Evolutionary conservation across 2,113 vertebrate species (phyloP), one percentile per base, ranked within the genome.

Genomic region (Zootoca vivipara): DNA sequence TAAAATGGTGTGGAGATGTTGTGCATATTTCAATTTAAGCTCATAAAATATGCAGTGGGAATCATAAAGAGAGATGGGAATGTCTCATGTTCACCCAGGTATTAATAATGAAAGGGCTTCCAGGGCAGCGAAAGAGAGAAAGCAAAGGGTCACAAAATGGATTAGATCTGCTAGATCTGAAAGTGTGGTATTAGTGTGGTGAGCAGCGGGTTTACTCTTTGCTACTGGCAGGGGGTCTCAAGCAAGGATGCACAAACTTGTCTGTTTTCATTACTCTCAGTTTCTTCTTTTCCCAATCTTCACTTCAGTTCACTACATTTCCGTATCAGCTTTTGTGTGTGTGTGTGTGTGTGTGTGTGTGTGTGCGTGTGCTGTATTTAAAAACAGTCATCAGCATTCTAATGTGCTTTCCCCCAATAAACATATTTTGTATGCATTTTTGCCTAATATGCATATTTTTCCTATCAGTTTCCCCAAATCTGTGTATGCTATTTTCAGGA

Each of bases 101-200:
- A 90, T 82, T 16, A 67, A 82, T 62, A 74, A 42, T 3, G 18
- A 81, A 80, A 33, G 15, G 83, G 24, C 1, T 73, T 67, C 64
- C 65, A 38, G 81, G 30, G 1, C 16, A 81, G 56, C 56, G 58
- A 33, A 1, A n/a, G 58, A 26, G 73, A 62, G 38, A 3, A 69
- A 70, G 8, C 2, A 24, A 77, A 69, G 62, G 88, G 69, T 82
- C 79, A 78, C 9, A 70, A 78, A 38, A 42, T 1, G 65, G 26
- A 1, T 70, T n/a, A 58, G 28, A 30, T 40, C 77, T 64, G 2
- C 7, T 89, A 40, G n/a, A 35, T 88, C 77, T 38, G 1, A 22
- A 8, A 4, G 22, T 58, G 42, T 33, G 0, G 0, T 1, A 28
- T 46, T 74, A 9, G 1, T 28, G 58, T 46, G 65, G 46, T 58